Evolutionary conservation across 2,113 vertebrate genomes (phyloP).

Genomic region (Perccottus glenii): DNA sequence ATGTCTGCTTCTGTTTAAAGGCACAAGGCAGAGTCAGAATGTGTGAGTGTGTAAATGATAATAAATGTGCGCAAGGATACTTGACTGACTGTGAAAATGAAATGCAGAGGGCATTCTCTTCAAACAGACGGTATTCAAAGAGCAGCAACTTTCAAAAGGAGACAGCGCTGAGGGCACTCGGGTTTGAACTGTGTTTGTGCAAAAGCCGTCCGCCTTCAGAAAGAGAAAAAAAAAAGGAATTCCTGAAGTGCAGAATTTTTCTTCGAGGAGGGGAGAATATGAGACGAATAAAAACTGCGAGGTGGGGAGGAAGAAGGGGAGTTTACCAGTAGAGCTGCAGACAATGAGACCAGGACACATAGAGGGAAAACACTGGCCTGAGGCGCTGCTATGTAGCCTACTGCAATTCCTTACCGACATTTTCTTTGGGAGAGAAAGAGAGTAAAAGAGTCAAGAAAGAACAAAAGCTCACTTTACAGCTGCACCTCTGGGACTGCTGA

Average conservation of each 20-base stretch:
- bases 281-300: conserved; percentile 37
- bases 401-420: conserved; percentile 40
- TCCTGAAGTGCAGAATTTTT: conserved; percentile 65
- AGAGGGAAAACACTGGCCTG: conserved; percentile 54
- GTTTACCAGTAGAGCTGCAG: conserved; percentile 13
- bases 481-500: conserved; percentile 49
- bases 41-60: conserved; percentile 21
- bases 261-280: conserved; percentile 42
- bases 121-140: conserved; percentile 74
- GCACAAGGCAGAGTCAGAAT: conserved; percentile 6
- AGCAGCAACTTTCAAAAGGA: conserved; percentile 72
- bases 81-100: conserved; percentile 58
- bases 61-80: conserved; percentile 18
- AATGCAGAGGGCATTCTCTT: conserved; percentile 74
- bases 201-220: conserved; percentile 49
- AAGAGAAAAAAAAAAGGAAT: conserved; percentile 47
- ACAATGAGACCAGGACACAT: not conserved
- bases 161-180: conserved; percentile 71
- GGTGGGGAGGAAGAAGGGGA: conserved; percentile 29
- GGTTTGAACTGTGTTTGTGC: conserved; percentile 77
- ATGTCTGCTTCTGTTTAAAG: not conserved
- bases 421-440: conserved; percentile 53
- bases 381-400: conserved; percentile 46
- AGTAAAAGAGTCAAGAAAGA: conserved; percentile 32
- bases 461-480: conserved; percentile 53